These are phyloP conservation scores for Oreochromis niloticus DNA, from an alignment of 2,113 vertebrate genomes.

Conservation along the genomic window DNA sequence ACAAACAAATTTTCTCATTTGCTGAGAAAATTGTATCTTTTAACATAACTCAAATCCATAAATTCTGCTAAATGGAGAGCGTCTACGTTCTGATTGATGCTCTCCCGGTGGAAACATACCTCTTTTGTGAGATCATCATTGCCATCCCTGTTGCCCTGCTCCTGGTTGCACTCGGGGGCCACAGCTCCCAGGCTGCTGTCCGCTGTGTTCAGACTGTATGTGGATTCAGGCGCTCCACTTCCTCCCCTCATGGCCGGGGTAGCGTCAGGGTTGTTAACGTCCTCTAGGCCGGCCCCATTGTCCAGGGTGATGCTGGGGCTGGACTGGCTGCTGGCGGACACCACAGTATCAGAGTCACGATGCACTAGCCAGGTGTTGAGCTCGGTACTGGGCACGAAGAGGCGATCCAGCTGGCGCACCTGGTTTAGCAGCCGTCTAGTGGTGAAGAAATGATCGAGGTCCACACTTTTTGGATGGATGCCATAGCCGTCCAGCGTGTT, in stretches of 20 bases:
- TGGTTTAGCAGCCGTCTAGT: constrained; percentile 88
- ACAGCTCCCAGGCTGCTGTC: constrained; percentile 90
- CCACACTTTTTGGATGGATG: constrained; percentile 96
- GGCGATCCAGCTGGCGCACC: constrained; percentile 90
- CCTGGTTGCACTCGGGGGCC: constrained; percentile 82
- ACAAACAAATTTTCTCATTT: not conserved
- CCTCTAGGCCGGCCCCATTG: constrained; percentile 81
- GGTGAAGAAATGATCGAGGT: constrained; percentile 91
- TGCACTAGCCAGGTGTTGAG: constrained; percentile 95
- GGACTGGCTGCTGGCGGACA: constrained; percentile 80
- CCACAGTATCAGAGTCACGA: constrained; percentile 87
- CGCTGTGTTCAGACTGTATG: constrained; percentile 78
- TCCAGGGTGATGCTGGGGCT: constrained; percentile 81
- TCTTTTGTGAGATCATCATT: constrained; percentile 89
- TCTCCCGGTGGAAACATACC: constrained; percentile 67
- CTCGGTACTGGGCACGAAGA: constrained; percentile 89
- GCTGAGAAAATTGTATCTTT: not conserved
- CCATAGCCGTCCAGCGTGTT: constrained; percentile 97
- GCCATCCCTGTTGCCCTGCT: constrained; percentile 65
- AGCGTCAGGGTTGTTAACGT: constrained; percentile 78
- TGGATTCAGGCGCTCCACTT: constrained; percentile 80
- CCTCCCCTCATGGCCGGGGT: constrained; percentile 82
- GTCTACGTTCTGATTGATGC: not conserved
- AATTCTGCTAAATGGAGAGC: not conserved
- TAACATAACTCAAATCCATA: not conserved